These are phyloP conservation scores for Monomorium pharaonis DNA, from an alignment of 1,140 invertebrate species.

Conservation along the genomic window DNA sequence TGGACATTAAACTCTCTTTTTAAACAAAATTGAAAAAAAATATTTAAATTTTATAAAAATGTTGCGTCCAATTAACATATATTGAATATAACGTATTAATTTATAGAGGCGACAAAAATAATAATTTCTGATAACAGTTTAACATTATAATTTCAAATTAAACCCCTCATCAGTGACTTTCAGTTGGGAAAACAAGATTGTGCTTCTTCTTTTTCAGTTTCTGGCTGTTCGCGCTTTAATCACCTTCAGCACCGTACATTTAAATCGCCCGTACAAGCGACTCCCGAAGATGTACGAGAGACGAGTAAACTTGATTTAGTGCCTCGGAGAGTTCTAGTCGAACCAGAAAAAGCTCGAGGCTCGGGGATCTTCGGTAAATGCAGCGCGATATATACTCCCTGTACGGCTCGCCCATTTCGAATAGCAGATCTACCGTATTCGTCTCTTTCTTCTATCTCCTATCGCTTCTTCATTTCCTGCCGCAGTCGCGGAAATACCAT, in stretches of 20 bases:
- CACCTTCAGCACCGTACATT: background rate
- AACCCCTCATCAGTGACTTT: background rate
- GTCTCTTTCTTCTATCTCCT: background rate
- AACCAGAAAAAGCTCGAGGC: conserved; percentile 7
- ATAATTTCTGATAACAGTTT: background rate
- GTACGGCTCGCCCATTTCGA: conserved; percentile 6
- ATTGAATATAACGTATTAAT: too few species aligned
- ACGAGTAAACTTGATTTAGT: conserved; percentile 43
- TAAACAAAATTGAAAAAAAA: background rate
- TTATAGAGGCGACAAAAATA: background rate
- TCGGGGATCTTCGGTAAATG: conserved; percentile 27
- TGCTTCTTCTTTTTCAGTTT: background rate
- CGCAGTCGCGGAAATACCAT: conserved; percentile 3
- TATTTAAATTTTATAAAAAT: background rate
- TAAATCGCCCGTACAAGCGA: conserved; percentile 14
- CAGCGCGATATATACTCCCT: conserved; percentile 19
- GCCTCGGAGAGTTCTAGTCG: conserved; percentile 6
- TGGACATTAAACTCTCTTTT: background rate
- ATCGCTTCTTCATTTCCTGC: conserved; percentile 38
- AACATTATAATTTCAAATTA: background rate
- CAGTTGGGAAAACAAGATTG: background rate
- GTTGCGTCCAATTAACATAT: too few species aligned
- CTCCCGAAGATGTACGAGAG: conserved; percentile 15
- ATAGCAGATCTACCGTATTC: conserved; percentile 2
- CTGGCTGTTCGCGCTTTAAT: conserved; percentile 10